Base-by-base conservation (phyloP, 2,797 vertebrate genomes). In the Spinus pinus region DNA sequence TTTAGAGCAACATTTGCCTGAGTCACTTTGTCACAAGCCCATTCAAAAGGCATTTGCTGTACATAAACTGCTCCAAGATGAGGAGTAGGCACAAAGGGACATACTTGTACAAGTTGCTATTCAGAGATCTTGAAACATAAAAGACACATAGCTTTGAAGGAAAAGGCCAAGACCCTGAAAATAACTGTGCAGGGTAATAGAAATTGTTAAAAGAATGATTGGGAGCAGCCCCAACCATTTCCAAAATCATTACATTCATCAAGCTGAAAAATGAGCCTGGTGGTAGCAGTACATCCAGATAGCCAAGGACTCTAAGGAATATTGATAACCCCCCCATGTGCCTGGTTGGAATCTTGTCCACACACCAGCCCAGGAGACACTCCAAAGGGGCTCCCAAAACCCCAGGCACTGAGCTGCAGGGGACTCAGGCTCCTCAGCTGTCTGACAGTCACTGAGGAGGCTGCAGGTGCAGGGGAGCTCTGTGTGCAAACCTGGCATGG, bases 1-100 rank as follows among this genome's bases (percentile, higher is more conserved):
- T 85, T 90, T 69, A 66, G 58, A 91, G 82, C 74, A 83, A 66
- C 18, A 7, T 9, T 9, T 72, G 58, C 39, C 80, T 67, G 85
- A 95, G 80, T 96, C 85, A 96, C 82, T 92, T 91, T 93, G 77
- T 91, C 94, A 93, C 71, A 93, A 90, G 51, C 60, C 56, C 30
- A 30, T 81, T 94, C 62, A 65, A 91, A 73, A 94, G 74, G 62
- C 58, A 75, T 56, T 51, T 37, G 51, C 72, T 86, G 6, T 41
- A n/a, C 15, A 39, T 81, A 58, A 94, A 69, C 47, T 72, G 39
- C 77, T 84, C 56, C 49, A 44, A 82, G 87, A 80, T 67, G 91
- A 90, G 60, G 37, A 90, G 73, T 35, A 73, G 62, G 70, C 62
- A 70, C 58, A 73, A 73, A 91, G 77, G 62, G 41, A 90, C 35